A percentile compares a stretch with the other conserved stretches of the same genome.
phyloP scores from a whole-genome alignment of 2,888 invertebrate genomes.

The Cyclophora albipunctata region DNA sequence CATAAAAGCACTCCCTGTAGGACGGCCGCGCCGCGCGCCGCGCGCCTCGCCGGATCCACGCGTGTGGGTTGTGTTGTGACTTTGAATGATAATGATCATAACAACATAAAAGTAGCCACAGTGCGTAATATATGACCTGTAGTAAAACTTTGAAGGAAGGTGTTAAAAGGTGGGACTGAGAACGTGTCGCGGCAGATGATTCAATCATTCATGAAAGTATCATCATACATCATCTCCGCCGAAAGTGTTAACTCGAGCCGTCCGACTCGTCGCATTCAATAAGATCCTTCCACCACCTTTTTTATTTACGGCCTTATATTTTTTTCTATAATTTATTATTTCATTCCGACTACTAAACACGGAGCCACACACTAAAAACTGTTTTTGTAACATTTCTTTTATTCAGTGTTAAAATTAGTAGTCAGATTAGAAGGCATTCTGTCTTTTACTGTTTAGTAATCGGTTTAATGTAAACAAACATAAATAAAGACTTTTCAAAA shows the following conservation, averaged over 20 bases:
- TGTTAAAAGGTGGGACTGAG: constrained; percentile 66
- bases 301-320: constrained; percentile 47
- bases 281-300: constrained; percentile 41
- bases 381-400: constrained; percentile 28
- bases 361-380: constrained; percentile 18
- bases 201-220: constrained; percentile 72
- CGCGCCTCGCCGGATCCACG: constrained; percentile 32
- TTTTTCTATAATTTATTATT: constrained; percentile 48
- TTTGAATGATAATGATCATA: constrained; percentile 72
- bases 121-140: constrained; percentile 65
- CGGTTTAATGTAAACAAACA: constrained; percentile 24
- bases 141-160: constrained; percentile 71
- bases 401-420: constrained; percentile 26
- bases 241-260: constrained; percentile 61
- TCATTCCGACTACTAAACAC: constrained; percentile 31
- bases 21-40: constrained; percentile 29
- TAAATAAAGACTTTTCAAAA: constrained; percentile 12
- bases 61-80: constrained; percentile 64
- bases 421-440: constrained; percentile 31
- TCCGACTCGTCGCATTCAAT: constrained; percentile 42
- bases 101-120: constrained; percentile 68
- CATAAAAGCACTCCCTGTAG: constrained; percentile 30
- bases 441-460: constrained; percentile 21
- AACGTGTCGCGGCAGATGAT: constrained; percentile 69
- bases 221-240: constrained; percentile 69